Base-by-base conservation (phyloP, 2,797 vertebrate species). In the Mus minutoides region DNA sequence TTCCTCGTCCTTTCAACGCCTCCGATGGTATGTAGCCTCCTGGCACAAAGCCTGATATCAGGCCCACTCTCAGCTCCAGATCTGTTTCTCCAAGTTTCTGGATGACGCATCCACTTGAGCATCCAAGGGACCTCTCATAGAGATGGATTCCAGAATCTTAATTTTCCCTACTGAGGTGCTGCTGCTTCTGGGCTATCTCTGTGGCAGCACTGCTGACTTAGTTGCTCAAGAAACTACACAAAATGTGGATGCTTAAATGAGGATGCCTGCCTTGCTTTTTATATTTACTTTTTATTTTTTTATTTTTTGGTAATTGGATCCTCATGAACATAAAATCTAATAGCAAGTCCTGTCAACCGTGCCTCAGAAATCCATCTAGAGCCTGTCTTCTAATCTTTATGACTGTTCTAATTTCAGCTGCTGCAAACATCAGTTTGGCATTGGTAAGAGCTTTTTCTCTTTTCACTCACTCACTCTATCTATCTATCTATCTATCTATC, bases 1-100 rank as follows among this genome's bases (percentile, higher is more conserved):
- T 76, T 76, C 52, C 9, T 10, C 60, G n/a, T 56, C 22, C 24
- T 94, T 96, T 69, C 95, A 37, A 60, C 24, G 77, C 31, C n/a
- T 88, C 56, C 17, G 31, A 60, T 77, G 43, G 54, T 77, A 85
- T 29, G 54, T 54, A 54, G 46, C 37, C 78, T 94, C 37, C 49
- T 54, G 93, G 37, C 13, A 73, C 62, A 96, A 92, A 95, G 12
- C 26, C 21, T n/a, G n/a, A n/a, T n/a, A n/a, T 73, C 6, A 77
- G 26, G 82, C 24, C 78, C 71, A 62, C 54, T 56, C 37, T 64
- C 58, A 58, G 17, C 40, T 67, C 12, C 13, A 54, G 40, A 80
- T 86, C 10, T 56, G 3, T 22, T 60, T 80, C 40, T 26, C n/a
- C 62, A 9, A 22, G 34, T 40, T 88, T 37, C 46, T 54, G 67